phyloP scores from a whole-genome alignment of 1,140 invertebrate genomes.

The Paraescarpia echinospica region DNA sequence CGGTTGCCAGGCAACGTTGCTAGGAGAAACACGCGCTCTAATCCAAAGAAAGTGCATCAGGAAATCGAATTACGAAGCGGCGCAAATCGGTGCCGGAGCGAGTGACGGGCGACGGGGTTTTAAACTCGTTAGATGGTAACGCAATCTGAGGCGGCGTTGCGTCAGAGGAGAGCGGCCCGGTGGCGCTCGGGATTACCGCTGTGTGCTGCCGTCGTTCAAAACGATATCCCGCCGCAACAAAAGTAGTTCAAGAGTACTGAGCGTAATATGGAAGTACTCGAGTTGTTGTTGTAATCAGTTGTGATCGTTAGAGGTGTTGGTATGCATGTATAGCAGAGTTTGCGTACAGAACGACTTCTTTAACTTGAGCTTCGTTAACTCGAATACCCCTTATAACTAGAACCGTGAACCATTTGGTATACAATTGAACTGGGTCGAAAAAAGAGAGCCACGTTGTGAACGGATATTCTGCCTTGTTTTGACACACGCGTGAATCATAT shows the following conservation, averaged over 20 bases:
- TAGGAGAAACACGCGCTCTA: not conserved
- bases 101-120: not conserved
- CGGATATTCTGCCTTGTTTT: too few species aligned
- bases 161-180: not conserved
- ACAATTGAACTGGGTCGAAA: too few species aligned
- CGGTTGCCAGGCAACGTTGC: not conserved
- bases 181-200: not conserved
- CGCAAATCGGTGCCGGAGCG: not conserved
- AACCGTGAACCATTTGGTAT: too few species aligned
- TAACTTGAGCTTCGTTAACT: too few species aligned
- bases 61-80: not conserved
- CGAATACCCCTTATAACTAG: too few species aligned
- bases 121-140: not conserved
- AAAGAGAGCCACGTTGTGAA: too few species aligned
- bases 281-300: too few species aligned
- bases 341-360: too few species aligned
- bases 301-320: too few species aligned
- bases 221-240: not conserved
- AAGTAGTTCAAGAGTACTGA: not conserved
- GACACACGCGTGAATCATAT: too few species aligned
- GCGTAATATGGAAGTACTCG: too few species aligned
- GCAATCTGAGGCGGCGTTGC: not conserved
- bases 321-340: too few species aligned
- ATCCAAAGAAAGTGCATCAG: not conserved
- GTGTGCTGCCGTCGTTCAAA: not conserved